phyloP scores from a whole-genome alignment of 2,888 invertebrate species.

The Parnassius mnemosyne region DNA sequence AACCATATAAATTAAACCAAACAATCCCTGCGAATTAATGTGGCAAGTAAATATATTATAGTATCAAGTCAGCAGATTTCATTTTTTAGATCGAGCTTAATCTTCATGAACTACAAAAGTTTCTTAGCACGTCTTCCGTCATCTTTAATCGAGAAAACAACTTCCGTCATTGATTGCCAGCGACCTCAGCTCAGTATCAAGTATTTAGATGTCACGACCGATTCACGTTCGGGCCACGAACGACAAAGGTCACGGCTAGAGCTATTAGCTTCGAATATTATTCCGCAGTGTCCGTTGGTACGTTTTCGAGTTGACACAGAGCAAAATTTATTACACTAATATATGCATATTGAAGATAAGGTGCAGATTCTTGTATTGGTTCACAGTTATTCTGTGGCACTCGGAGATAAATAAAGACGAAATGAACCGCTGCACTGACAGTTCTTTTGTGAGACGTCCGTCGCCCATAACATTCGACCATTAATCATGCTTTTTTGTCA shows the following conservation, averaged over 20 bases:
- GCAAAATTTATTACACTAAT: slow-evolving; percentile 8
- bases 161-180: slow-evolving; percentile 73
- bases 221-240: slow-evolving; percentile 62
- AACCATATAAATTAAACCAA: too few relatives aligned
- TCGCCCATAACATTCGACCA: slow-evolving; percentile 53
- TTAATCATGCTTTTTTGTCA: slow-evolving; percentile 78
- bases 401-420: slow-evolving; percentile 18
- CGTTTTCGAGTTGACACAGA: slow-evolving; percentile 26
- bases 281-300: slow-evolving; percentile 45
- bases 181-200: slow-evolving; percentile 66
- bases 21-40: too few relatives aligned
- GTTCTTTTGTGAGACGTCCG: slow-evolving; percentile 58
- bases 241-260: slow-evolving; percentile 68
- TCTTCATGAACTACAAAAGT: slow-evolving; percentile 31
- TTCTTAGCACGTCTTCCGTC: slow-evolving; percentile 61
- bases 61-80: too few relatives aligned
- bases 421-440: slow-evolving; percentile 45
- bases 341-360: background rate
- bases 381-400: slow-evolving; percentile 16
- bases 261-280: slow-evolving; percentile 50
- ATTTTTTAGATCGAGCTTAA: background rate
- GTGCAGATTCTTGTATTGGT: slow-evolving; percentile 13
- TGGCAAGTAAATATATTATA: too few relatives aligned
- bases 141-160: slow-evolving; percentile 42
- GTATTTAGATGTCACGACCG: slow-evolving; percentile 75